phyloP scores from a whole-genome alignment of 1,140 invertebrate species.

The Calliphora vicina region DNA sequence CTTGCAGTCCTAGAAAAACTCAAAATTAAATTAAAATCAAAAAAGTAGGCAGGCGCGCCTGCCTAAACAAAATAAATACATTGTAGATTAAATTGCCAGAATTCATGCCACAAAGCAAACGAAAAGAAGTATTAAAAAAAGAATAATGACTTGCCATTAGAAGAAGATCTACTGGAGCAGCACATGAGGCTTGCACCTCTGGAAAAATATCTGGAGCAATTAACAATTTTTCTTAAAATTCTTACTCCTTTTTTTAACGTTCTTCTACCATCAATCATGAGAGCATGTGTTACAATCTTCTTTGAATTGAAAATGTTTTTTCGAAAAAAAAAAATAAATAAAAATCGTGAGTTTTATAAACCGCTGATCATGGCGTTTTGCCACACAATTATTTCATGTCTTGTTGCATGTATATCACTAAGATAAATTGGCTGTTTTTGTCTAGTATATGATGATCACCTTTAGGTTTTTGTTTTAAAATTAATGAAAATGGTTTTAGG shows the following conservation, averaged over 20 bases:
- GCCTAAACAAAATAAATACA: neutral
- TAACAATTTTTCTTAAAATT: conserved; percentile 4
- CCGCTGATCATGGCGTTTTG: neutral
- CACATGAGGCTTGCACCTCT: no score
- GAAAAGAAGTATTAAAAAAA: neutral
- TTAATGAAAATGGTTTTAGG: neutral
- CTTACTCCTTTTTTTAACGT: neutral
- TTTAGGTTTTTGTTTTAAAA: neutral
- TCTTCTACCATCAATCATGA: neutral
- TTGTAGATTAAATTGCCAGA: neutral
- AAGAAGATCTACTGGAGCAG: neutral
- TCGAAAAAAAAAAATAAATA: neutral
- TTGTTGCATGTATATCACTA: neutral
- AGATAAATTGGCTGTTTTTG: neutral
- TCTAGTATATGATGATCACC: no score
- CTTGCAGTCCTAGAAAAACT: neutral
- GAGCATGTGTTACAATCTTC: neutral
- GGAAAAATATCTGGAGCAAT: neutral
- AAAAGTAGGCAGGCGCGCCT: neutral
- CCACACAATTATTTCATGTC: neutral
- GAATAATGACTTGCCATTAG: neutral
- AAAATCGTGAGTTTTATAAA: neutral
- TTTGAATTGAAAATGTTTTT: neutral
- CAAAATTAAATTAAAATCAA: neutral
- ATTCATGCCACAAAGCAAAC: neutral